phyloP scores from a whole-genome alignment of 2,888 invertebrate genomes.

The Notocelia uddmanniana region DNA sequence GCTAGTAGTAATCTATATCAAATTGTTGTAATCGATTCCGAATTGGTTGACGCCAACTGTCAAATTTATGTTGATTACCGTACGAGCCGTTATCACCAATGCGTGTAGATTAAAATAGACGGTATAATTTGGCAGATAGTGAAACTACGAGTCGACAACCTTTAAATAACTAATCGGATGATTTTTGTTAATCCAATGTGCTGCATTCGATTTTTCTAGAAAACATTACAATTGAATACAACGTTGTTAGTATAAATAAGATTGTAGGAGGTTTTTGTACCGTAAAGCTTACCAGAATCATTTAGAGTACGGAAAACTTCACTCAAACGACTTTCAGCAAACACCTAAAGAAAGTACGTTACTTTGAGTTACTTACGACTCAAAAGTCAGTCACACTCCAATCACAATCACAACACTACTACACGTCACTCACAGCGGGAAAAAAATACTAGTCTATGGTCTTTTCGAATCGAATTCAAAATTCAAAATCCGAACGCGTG shows the following conservation, averaged over 20 bases:
- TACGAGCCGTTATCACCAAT: constrained; percentile 41
- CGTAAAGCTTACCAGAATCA: constrained; percentile 28
- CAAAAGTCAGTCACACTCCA: constrained; percentile 26
- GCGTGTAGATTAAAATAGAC: constrained; percentile 45
- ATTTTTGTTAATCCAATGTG: constrained; percentile 25
- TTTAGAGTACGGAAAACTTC: constrained; percentile 8
- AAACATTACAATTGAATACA: constrained; percentile 3
- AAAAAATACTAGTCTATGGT: constrained; percentile 49
- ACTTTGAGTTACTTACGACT: constrained; percentile 3
- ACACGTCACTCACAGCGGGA: constrained; percentile 45
- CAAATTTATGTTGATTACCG: constrained; percentile 43
- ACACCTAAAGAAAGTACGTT: constrained; percentile 20
- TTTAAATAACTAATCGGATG: constrained; percentile 35
- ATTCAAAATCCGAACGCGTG: constrained; percentile 58
- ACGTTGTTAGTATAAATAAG: no score
- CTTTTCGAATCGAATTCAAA: constrained; percentile 46
- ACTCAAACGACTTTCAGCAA: constrained; percentile 19
- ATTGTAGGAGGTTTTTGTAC: neutral
- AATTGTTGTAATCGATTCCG: constrained; percentile 29
- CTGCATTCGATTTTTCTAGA: constrained; percentile 33
- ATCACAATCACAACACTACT: constrained; percentile 45
- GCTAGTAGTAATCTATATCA: constrained; percentile 7
- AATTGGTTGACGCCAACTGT: constrained; percentile 35
- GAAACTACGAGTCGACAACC: constrained; percentile 43
- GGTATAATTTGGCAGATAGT: constrained; percentile 46